Evolutionary conservation across 2,888 invertebrate species (phyloP), one percentile per base, ranked within the genome.

Genomic region (Brachynemurus nebulosus): DNA sequence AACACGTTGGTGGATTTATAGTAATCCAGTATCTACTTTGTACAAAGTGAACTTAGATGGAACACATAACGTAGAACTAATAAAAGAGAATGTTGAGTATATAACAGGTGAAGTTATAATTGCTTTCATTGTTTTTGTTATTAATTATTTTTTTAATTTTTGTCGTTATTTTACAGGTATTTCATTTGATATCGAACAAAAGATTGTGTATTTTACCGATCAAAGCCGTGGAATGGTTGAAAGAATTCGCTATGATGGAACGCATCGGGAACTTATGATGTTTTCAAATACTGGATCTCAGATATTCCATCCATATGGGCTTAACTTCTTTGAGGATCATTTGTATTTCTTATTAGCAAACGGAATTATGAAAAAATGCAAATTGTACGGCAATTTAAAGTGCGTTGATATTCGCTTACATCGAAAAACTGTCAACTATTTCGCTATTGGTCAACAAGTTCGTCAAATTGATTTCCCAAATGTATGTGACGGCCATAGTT

Each of bases 181-280:
- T 49, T 69, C 52, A 50, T 64, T 47, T 40, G 76, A 80, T 60
- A 56, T 68, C 0, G 70, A 73, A 53, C 67, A 70, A 54, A 67
- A 73, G 51, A 60, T 72, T 17, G 60, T 95, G 4, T 96, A 86
- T 58, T 88, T 83, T 66, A 74, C 78, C 0, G 88, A 91, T 60
- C 71, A 72, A 45, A 69, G 72, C 50, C 55, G 63, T 2, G 67
- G 70, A 37, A 62, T 65, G 1, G 66, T 80, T 19, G 69, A 72
- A 51, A 59, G 65, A 20, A 53, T 70, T 16, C 58, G 59, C 50
- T 76, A 76, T 45, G 62, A 68, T 33, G 72, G 71, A 23, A 55
- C 55, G 3, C 53, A 59, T 56, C 67, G 73, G 17, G 18, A 18
- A 6, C 3, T 30, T 12, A 14, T 19, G 18, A 20, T 14, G 37